phyloP scores from a whole-genome alignment of 1,140 invertebrate genomes.

The Zaprionus nigranus region DNA sequence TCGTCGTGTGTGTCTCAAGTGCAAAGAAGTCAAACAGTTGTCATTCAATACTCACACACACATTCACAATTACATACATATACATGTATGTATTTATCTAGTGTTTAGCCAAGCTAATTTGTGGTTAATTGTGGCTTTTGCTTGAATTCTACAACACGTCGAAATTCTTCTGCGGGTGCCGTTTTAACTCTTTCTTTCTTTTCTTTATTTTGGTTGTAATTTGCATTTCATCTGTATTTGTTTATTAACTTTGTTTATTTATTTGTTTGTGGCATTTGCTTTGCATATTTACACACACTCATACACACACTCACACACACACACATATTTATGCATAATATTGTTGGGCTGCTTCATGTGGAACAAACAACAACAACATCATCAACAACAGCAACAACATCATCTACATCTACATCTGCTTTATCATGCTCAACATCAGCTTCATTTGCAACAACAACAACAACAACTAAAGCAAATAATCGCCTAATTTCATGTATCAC shows the following conservation, averaged over 20 bases:
- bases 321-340: conserved; percentile 58
- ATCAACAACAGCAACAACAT: conserved; percentile 34
- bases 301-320: conserved; percentile 8
- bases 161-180: conserved; percentile 12
- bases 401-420: conserved; percentile 7
- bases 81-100: conserved; percentile 12
- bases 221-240: not conserved
- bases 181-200: not conserved
- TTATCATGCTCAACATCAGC: conserved; percentile 18
- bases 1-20: conserved; percentile 53
- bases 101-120: conserved; percentile 33
- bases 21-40: conserved; percentile 74
- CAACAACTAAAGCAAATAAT: conserved; percentile 61
- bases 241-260: conserved; percentile 15
- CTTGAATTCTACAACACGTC: not conserved
- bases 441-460: conserved; percentile 33
- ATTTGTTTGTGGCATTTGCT: conserved; percentile 11
- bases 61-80: not conserved
- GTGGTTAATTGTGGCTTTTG: conserved; percentile 25
- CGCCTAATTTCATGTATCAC: conserved; percentile 71
- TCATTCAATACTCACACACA: conserved; percentile 20
- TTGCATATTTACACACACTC: conserved; percentile 6
- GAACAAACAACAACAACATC: conserved; percentile 28
- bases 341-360: conserved; percentile 57
- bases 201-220: not conserved